Percentiles rank a stretch among this genome's conserved stretches.
Evolutionary conservation across 2,113 vertebrate species (phyloP).

Genomic region (Pteropus alecto): DNA sequence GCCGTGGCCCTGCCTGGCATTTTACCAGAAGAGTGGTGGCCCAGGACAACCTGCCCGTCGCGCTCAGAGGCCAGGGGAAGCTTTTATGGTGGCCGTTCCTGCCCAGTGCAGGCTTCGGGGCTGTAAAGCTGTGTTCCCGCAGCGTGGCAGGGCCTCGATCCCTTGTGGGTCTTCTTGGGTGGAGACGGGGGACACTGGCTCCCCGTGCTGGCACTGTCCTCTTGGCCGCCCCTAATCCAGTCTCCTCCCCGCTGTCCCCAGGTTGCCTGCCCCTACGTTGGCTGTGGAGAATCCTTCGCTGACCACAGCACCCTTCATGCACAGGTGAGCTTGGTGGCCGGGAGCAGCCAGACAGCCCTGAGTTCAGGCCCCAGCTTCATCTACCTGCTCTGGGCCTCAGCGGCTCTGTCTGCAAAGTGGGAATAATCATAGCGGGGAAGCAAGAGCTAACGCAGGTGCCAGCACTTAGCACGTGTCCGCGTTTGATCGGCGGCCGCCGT

Average conservation of each 20-base stretch:
- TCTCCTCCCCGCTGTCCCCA: slow-evolving; percentile 64
- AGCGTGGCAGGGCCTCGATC: rapidly evolving
- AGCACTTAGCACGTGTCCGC: rapidly evolving
- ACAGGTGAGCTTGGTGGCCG: slow-evolving; percentile 85
- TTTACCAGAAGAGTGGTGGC: background rate
- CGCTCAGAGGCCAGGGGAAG: background rate
- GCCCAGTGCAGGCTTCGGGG: rapidly evolving
- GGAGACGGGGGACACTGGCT: background rate
- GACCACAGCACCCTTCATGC: slow-evolving; percentile 98
- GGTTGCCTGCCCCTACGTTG: slow-evolving; percentile 94
- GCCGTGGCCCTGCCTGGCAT: background rate
- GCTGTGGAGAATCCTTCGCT: slow-evolving; percentile 95
- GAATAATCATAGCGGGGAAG: rapidly evolving
- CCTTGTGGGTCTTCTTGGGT: background rate
- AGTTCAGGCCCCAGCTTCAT: background rate
- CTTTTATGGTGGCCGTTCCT: background rate
- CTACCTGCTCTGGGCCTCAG: rapidly evolving
- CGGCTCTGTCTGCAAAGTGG: rapidly evolving
- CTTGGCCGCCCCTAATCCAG: rapidly evolving
- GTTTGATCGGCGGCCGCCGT: background rate
- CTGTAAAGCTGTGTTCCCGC: rapidly evolving
- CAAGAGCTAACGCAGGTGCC: background rate
- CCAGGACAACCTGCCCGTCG: background rate
- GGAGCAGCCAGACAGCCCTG: background rate
- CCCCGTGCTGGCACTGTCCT: rapidly evolving